Evolutionary conservation across 2,888 invertebrate genomes (phyloP).

Genomic region (Meiosimyza platycephala): DNA sequence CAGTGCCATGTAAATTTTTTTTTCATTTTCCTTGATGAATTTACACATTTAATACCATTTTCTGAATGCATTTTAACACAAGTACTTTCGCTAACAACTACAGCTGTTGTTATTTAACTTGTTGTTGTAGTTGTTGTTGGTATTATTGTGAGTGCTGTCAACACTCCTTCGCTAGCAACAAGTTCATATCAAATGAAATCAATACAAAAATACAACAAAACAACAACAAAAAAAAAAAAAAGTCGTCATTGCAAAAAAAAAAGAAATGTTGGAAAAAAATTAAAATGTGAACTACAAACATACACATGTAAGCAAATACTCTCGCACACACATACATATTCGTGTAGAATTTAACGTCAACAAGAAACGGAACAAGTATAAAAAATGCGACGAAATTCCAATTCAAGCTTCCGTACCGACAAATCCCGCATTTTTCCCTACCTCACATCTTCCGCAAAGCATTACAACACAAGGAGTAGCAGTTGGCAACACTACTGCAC

Average conservation of each 20-base stretch:
- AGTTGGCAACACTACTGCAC: conserved; percentile 5
- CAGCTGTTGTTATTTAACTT: no score
- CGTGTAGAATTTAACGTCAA: not conserved
- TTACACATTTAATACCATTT: no score
- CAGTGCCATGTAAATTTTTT: no score
- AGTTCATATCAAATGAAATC: conserved; percentile 18
- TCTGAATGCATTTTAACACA: no score
- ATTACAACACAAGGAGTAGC: not conserved
- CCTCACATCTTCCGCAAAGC: not conserved
- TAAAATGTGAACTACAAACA: not conserved
- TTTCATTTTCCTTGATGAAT: no score
- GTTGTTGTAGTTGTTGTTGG: no score
- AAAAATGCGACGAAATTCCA: conserved; percentile 11
- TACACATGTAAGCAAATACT: conserved; percentile 16
- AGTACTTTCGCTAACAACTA: no score
- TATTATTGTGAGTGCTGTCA: no score
- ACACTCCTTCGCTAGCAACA: conserved; percentile 8
- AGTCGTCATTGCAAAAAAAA: not conserved
- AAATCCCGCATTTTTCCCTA: not conserved
- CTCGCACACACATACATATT: not conserved
- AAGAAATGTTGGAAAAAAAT: not conserved
- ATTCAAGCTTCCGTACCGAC: conserved; percentile 11
- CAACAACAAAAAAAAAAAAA: not conserved
- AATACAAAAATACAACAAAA: not conserved
- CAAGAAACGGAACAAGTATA: not conserved